Conservation (phyloP, 2,797 vertebrate genomes). For the Silurus lanzhouensis region DNA sequence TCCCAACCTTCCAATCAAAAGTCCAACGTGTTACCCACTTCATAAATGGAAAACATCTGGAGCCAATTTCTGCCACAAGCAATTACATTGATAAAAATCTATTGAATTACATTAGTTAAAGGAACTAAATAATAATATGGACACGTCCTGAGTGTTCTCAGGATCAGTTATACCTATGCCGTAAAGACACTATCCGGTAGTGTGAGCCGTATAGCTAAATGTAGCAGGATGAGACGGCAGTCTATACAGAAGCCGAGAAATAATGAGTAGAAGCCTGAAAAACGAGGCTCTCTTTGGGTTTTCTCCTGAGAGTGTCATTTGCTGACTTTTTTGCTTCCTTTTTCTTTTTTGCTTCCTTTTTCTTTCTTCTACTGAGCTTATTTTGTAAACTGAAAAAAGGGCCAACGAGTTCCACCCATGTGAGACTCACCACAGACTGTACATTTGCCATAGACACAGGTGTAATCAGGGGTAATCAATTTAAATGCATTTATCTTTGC, state of each 20-base stretch:
- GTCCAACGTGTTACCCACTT: too few species aligned
- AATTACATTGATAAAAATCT: too few species aligned
- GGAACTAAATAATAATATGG: too few species aligned
- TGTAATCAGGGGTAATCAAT: conserved; percentile 5
- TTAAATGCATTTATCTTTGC: conserved; percentile 6
- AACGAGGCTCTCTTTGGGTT: background rate
- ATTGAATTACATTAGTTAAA: too few species aligned
- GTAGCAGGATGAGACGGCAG: background rate
- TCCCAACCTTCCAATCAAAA: too few species aligned
- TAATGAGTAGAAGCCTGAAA: conserved; percentile 20
- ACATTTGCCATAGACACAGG: too few species aligned
- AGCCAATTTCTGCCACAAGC: background rate
- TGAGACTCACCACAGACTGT: background rate
- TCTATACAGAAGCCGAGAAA: background rate
- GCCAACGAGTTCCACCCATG: background rate
- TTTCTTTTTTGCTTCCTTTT: background rate
- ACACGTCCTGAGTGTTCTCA: background rate
- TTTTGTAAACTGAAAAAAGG: conserved; percentile 15
- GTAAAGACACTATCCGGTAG: background rate
- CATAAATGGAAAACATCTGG: background rate
- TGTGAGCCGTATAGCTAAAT: background rate
- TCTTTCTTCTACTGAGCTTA: background rate
- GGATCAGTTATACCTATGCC: background rate
- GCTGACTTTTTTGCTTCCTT: background rate
- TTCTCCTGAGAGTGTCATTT: background rate